These are phyloP conservation scores for Pogona vitticeps DNA, from an alignment of 2,113 vertebrate species.

Conservation along the genomic window DNA sequence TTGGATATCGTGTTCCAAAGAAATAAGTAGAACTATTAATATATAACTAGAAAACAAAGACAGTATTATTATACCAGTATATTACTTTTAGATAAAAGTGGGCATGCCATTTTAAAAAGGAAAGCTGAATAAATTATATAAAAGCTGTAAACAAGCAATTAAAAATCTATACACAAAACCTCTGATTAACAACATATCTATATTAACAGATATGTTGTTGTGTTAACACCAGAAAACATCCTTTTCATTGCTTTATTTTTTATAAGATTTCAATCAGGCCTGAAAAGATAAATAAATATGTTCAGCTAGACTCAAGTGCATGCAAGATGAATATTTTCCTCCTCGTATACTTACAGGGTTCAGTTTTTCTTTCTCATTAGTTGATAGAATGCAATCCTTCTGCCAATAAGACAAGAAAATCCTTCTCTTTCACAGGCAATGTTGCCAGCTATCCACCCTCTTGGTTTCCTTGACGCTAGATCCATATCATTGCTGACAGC, in stretches of 20 bases:
- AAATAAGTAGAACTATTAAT: conserved; percentile 17
- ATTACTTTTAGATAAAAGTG: background rate
- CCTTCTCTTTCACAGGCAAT: conserved; percentile 27
- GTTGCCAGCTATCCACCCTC: conserved; percentile 47
- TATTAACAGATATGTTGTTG: background rate
- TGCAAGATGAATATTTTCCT: background rate
- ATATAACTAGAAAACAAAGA: background rate
- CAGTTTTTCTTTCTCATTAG: conserved; percentile 47
- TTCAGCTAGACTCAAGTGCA: background rate
- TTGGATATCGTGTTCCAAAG: conserved; percentile 29
- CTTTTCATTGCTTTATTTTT: conserved; percentile 8
- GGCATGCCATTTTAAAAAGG: background rate
- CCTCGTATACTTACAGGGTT: conserved; percentile 73
- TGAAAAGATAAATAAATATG: background rate
- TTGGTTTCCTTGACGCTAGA: conserved; percentile 40
- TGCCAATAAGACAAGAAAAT: conserved; percentile 21
- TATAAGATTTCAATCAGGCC: conserved; percentile 41
- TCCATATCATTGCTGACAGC: conserved; percentile 56
- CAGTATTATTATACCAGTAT: background rate
- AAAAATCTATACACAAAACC: background rate
- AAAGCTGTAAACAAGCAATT: conserved; percentile 27
- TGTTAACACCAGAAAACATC: conserved; percentile 11
- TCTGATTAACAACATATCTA: background rate
- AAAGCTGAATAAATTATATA: conserved; percentile 40
- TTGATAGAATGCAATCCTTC: conserved; percentile 1